Evolutionary conservation across 2,113 vertebrate genomes (phyloP), one percentile per base, ranked within the genome.

Genomic region (Notarius quadriscutis): DNA sequence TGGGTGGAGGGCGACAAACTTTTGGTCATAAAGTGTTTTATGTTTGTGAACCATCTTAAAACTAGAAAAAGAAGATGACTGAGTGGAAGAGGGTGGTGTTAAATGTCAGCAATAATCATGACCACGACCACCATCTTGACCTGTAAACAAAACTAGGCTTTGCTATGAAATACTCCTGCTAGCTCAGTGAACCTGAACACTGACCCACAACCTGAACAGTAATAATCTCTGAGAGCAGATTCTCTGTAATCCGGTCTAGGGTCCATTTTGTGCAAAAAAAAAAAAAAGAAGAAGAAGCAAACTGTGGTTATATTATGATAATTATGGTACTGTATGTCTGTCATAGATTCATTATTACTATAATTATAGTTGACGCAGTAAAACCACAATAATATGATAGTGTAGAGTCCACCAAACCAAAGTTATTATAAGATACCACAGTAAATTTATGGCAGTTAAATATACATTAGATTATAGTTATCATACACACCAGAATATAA

Each of bases 401-500:
- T 14, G 22, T 14, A 53, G 74, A n/a, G 22, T n/a, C 50, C 11
- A 15, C 48, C 74, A 53, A 51, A 15, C 48, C 48, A n/a, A 50
- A 77, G 74, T 77, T 77, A 77, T 77, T 50, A 53, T 77, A 77
- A 77, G 74, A 53, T 0, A 77, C 74, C 48, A 77, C 48, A 51
- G 74, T 77, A 77, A 51, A 77, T 77, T 77, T 77, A 50, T 48
- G 74, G 74, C 22, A 14, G 74, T 25, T 77, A 53, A 25, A 53
- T n/a, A 25, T 77, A 2, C 48, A 51, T 3, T 14, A 53, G n/a
- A 14, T 74, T 41, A 74, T 53, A 77, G 22, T 77, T n/a, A 77
- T 77, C 22, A n/a, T n/a, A 6, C n/a, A 15, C 11, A 53, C 22
- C 71, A 72, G 7, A 72, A 30, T 72, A 69, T 6, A 69, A 72